Evolutionary conservation across 2,888 invertebrate genomes (phyloP).

Genomic region (Pristionchus arcanus): DNA sequence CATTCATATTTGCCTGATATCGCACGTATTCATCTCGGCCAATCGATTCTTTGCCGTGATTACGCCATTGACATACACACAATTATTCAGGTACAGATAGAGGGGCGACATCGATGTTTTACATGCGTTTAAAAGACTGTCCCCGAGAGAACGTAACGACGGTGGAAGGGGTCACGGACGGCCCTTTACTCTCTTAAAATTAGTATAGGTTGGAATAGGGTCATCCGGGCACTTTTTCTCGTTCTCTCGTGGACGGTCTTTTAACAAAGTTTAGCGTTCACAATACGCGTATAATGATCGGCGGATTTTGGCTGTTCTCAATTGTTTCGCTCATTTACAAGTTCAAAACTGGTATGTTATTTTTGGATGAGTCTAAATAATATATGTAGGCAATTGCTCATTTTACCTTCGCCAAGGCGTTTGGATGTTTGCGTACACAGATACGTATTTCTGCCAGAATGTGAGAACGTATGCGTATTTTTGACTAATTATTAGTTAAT

Average conservation of each 20-base stretch:
- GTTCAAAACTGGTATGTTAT: neutral
- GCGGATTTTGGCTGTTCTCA: neutral
- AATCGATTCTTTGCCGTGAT: neutral
- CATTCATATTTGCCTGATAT: neutral
- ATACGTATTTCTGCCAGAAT: neutral
- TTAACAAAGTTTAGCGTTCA: neutral
- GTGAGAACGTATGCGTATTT: neutral
- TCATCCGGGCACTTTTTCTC: too few species aligned
- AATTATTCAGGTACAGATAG: neutral
- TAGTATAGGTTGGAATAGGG: too few species aligned
- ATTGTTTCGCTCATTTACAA: neutral
- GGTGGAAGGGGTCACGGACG: too few species aligned
- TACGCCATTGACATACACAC: neutral
- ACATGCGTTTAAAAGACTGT: too few species aligned
- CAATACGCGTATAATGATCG: neutral
- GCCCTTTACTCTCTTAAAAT: too few species aligned
- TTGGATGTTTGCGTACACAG: neutral
- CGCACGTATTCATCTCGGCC: neutral
- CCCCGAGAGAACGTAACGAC: too few species aligned
- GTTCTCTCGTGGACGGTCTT: too few species aligned
- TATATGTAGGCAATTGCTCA: neutral
- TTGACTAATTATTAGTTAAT: neutral
- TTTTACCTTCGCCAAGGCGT: neutral
- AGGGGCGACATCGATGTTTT: too few species aligned
- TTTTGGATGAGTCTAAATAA: too few species aligned